These are phyloP conservation scores for Orientallactaga bullata DNA, from an alignment of 2,113 vertebrate genomes.

Conservation along the genomic window DNA sequence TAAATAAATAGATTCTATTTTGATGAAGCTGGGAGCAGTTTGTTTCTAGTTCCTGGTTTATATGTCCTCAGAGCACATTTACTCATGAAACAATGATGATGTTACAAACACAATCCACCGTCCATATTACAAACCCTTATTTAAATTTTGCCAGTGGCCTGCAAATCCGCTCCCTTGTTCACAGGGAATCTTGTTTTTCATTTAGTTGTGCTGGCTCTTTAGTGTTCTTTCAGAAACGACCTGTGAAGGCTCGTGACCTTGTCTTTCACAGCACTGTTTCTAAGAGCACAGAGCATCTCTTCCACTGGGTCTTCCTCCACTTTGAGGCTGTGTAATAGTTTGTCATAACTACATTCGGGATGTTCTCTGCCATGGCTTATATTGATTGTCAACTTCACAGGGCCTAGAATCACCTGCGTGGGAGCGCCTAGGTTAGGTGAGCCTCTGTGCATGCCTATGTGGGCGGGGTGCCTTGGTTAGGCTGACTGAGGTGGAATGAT, in stretches of 20 bases:
- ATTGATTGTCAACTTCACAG: too few relatives aligned
- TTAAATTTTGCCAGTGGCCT: neutral
- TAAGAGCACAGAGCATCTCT: neutral
- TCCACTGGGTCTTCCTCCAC: neutral
- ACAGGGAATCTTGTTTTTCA: neutral
- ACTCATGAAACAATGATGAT: neutral
- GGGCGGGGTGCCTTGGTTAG: too few relatives aligned
- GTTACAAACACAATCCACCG: neutral
- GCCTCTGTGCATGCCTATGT: too few relatives aligned
- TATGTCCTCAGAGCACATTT: slow-evolving; percentile 4
- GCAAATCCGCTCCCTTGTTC: neutral
- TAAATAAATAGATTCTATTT: neutral
- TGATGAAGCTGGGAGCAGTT: neutral
- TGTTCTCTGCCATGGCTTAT: too few relatives aligned
- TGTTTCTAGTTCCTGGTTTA: neutral
- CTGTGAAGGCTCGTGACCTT: neutral
- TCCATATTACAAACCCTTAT: neutral
- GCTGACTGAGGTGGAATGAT: too few relatives aligned
- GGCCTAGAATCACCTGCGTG: too few relatives aligned
- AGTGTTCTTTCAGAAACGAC: neutral
- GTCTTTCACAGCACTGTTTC: neutral
- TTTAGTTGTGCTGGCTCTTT: neutral
- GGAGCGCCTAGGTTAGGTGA: too few relatives aligned
- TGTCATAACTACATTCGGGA: neutral
- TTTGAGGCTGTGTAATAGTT: neutral